These are phyloP conservation scores for Neosilurus hyrtlii DNA, from an alignment of 2,797 vertebrate genomes.

Conservation along the genomic window DNA sequence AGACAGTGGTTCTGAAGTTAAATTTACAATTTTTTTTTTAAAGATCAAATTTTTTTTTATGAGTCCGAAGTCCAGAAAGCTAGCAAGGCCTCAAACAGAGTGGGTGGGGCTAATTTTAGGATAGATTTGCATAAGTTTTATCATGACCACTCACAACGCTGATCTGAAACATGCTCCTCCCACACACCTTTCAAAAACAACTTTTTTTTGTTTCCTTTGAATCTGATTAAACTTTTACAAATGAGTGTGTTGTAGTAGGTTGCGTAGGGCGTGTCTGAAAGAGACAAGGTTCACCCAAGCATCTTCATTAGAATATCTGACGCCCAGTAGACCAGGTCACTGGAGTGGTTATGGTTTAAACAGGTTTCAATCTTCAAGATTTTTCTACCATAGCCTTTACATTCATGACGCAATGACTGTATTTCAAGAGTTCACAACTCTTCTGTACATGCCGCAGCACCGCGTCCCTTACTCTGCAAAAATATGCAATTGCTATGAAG, in stretches of 20 bases:
- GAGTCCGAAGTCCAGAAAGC: background rate
- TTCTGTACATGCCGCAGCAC: too few species aligned
- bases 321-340: background rate
- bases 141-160: background rate
- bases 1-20: background rate
- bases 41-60: background rate
- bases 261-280: background rate
- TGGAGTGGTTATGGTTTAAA: background rate
- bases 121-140: background rate
- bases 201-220: background rate
- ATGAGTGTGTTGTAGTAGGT: background rate
- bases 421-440: too few species aligned
- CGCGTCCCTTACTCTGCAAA: too few species aligned
- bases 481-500: too few species aligned
- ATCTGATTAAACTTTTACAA: background rate
- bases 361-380: background rate
- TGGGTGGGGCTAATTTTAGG: background rate
- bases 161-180: too few species aligned
- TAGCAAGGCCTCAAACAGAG: background rate
- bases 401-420: background rate
- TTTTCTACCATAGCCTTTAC: background rate
- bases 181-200: background rate
- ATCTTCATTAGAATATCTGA: background rate
- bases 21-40: background rate
- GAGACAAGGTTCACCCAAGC: background rate